Evolutionary conservation across 2,888 invertebrate species (phyloP).

Genomic region (Lasioglossum villosulum): DNA sequence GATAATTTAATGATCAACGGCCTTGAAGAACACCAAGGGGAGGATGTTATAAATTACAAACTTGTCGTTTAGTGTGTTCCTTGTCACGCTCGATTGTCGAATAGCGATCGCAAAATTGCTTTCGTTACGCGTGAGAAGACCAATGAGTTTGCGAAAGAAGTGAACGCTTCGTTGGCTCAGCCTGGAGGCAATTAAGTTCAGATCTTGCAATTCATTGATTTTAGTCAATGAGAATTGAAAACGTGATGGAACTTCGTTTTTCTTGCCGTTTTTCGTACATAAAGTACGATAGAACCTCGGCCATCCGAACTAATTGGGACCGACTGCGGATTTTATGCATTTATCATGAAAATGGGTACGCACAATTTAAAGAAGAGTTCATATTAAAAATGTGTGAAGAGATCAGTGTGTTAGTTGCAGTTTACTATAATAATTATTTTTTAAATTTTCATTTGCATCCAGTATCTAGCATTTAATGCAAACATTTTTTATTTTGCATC

Average conservation of each 20-base stretch:
- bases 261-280: not conserved
- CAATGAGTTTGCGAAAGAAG: not conserved
- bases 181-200: not conserved
- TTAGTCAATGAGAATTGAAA: not conserved
- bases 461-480: no score
- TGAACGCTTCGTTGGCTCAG: not conserved
- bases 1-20: constrained; percentile 13
- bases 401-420: no score
- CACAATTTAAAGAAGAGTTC: no score
- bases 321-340: no score
- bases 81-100: constrained; percentile 1
- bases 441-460: no score
- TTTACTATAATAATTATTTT: no score
- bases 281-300: not conserved
- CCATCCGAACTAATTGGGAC: no score
- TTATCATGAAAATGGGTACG: no score
- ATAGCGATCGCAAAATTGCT: not conserved
- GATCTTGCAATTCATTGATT: not conserved
- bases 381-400: no score
- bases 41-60: constrained; percentile 34
- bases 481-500: no score
- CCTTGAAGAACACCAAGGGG: constrained; percentile 24
- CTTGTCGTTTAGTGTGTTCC: constrained; percentile 14
- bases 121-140: not conserved
- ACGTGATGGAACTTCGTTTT: not conserved